phyloP scores from a whole-genome alignment of 1,140 invertebrate species.

The Habropoda laboriosa region DNA sequence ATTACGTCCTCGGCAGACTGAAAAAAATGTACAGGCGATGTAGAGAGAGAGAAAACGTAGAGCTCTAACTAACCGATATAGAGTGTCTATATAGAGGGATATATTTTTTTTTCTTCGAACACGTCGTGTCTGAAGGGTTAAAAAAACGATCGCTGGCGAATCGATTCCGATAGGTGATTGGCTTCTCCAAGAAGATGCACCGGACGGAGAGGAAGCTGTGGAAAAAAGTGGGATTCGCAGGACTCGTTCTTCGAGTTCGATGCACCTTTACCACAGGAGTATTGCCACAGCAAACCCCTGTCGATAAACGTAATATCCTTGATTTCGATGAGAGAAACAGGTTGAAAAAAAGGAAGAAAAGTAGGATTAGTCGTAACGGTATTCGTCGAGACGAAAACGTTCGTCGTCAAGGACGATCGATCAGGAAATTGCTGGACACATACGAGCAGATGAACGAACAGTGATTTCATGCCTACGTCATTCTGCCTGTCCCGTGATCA shows the following conservation, averaged over 20 bases:
- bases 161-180: conserved; percentile 1
- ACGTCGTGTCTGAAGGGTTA: no score
- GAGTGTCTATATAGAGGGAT: no score
- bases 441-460: neutral
- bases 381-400: neutral
- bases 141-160: neutral
- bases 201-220: neutral
- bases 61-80: no score
- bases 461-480: neutral
- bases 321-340: neutral
- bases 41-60: no score
- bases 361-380: conserved; percentile 1
- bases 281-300: no score
- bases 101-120: no score
- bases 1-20: no score
- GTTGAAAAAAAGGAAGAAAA: neutral
- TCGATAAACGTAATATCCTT: no score
- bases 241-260: conserved; percentile 11
- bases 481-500: neutral
- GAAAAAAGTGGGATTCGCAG: neutral
- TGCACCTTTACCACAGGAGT: no score
- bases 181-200: neutral
- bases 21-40: no score
- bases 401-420: conserved; percentile 1
- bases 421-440: neutral